Percentiles rank a stretch among this genome's conserved stretches.
These are phyloP conservation scores for Athalia rosae DNA, from an alignment of 2,888 invertebrate genomes.

Conservation along the genomic window DNA sequence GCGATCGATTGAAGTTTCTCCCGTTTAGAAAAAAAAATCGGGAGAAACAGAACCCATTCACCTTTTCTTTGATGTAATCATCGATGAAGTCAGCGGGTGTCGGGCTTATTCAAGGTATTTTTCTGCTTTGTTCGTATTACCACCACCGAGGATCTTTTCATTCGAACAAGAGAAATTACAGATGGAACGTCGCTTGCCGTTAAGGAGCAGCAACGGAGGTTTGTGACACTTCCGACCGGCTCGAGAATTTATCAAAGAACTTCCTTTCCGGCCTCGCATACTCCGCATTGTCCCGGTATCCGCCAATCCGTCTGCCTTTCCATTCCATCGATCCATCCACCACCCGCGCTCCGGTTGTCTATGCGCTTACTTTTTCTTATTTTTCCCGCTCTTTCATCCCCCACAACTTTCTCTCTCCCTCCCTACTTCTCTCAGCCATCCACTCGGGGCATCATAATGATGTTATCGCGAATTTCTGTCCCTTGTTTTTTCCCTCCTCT, in stretches of 20 bases:
- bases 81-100: slow-evolving; percentile 36
- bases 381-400: not conserved
- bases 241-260: slow-evolving; percentile 40
- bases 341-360: slow-evolving; percentile 3
- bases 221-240: slow-evolving; percentile 38
- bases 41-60: slow-evolving; percentile 35
- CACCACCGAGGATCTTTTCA: slow-evolving; percentile 6
- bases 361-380: not conserved
- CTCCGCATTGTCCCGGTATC: slow-evolving; percentile 37
- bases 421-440: slow-evolving; percentile 11
- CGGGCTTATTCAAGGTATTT: slow-evolving; percentile 30
- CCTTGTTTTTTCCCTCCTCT: not conserved
- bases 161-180: slow-evolving; percentile 38
- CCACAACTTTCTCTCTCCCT: not conserved
- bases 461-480: slow-evolving; percentile 7
- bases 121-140: slow-evolving; percentile 36
- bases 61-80: slow-evolving; percentile 36
- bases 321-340: slow-evolving; percentile 34
- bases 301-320: slow-evolving; percentile 38
- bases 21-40: slow-evolving; percentile 19
- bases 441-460: slow-evolving; percentile 3
- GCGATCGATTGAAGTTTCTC: slow-evolving; percentile 12
- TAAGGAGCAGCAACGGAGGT: slow-evolving; percentile 23
- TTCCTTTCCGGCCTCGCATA: slow-evolving; percentile 39
- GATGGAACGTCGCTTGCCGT: slow-evolving; percentile 23